Percentiles rank a stretch among this genome's conserved stretches.
Conservation (phyloP, 1,140 invertebrate species). For the Ips nitidus region DNA sequence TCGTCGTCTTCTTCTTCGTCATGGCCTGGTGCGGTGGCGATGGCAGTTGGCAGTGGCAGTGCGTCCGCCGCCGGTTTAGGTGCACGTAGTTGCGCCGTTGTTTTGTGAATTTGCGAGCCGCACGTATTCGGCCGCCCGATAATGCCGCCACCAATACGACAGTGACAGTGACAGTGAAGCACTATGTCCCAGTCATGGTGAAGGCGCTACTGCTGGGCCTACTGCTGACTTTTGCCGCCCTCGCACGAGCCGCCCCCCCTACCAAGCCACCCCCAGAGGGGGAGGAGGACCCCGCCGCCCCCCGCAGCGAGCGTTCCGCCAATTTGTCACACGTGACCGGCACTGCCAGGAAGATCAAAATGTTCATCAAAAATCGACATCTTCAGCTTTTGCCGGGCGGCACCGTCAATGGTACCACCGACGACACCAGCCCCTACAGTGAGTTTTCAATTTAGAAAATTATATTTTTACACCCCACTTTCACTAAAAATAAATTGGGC, state of each 20-base stretch:
- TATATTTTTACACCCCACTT: conserved; percentile 3
- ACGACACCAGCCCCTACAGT: conserved; percentile 78
- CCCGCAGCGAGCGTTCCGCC: conserved; percentile 65
- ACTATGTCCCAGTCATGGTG: conserved; percentile 54
- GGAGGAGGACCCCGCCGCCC: conserved; percentile 47
- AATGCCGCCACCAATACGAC: conserved; percentile 34
- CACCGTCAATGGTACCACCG: conserved; percentile 74
- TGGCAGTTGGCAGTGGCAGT: conserved; percentile 36
- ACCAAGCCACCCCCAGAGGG: conserved; percentile 31
- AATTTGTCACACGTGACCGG: conserved; percentile 74
- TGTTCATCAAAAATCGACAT: conserved; percentile 78
- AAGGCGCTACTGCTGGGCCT: conserved; percentile 52
- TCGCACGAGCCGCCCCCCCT: conserved; percentile 48
- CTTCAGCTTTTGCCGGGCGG: conserved; percentile 77
- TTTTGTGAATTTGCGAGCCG: conserved; percentile 28
- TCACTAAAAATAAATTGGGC: background rate
- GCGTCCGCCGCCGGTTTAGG: conserved; percentile 41
- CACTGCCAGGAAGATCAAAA: conserved; percentile 72
- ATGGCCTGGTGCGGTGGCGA: conserved; percentile 7
- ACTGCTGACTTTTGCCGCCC: conserved; percentile 47
- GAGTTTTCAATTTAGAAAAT: conserved; percentile 55
- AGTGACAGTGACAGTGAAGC: conserved; percentile 48
- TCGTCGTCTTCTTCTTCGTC: conserved; percentile 20
- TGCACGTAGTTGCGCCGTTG: conserved; percentile 43
- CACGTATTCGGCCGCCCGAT: conserved; percentile 8